Base-by-base conservation (phyloP, 2,888 invertebrate species). In the Eupithecia dodoneata region DNA sequence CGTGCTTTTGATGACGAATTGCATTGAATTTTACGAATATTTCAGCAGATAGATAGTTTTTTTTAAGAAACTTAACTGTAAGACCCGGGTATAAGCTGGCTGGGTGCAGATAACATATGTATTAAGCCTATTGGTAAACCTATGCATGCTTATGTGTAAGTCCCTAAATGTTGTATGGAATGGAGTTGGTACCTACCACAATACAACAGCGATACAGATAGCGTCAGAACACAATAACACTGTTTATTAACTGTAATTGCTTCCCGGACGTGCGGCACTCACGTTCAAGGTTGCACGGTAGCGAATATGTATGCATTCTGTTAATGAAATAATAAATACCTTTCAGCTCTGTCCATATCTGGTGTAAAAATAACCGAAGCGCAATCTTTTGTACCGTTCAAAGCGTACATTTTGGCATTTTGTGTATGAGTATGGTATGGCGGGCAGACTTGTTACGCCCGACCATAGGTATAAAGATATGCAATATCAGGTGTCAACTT, bases 221-320 rank as follows among this genome's bases (percentile, higher is more conserved):
- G 72, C 71, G 73, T 72, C 75, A 79, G 74, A 77, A 79, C 76
- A 81, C 76, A 80, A 78, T 81, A 80, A 79, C 76, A 69, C 47
- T 77, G 73, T 79, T 76, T 71, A 75, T 73, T 30, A 72, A 81
- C 80, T 79, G 79, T 80, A 82, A 77, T 86, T 83, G 69, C 75
- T 75, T 78, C 73, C 86, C 86, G 87, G 87, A 88, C 86, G 85
- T 75, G 78, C 76, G 83, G 84, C 83, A 84, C 81, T 83, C 69
- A 74, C 66, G 75, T 76, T 80, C 87, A 87, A 87, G 85, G 87
- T 82, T 81, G 80, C 71, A 18, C 18, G 4, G 55, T 59, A n/a
- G 55, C 55, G 9, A n/a, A 45, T 18, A 30, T 59, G 72, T 30
- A 30, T 73, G 15, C 47, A 12, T 41, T 30, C 47, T 49, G 47